phyloP scores from a whole-genome alignment of 1,140 invertebrate genomes.

The Agraylea sexmaculata region DNA sequence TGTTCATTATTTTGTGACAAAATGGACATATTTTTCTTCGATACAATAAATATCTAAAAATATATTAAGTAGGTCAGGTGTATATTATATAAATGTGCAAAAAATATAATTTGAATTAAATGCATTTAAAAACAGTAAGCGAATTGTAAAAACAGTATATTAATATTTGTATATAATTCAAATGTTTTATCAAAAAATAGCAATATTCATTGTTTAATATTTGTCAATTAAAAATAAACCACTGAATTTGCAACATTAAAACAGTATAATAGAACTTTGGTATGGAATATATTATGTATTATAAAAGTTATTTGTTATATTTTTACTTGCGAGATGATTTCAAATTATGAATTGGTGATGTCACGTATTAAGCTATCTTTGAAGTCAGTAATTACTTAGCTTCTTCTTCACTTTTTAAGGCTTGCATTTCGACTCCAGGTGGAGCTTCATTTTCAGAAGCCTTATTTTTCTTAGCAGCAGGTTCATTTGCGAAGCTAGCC shows the following conservation, averaged over 20 bases:
- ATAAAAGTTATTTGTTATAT: too few species aligned
- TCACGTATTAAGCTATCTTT: neutral
- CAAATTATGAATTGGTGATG: too few species aligned
- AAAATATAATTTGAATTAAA: too few species aligned
- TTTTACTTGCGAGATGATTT: too few species aligned
- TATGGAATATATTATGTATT: neutral
- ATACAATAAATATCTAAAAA: too few species aligned
- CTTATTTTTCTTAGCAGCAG: constrained; percentile 11
- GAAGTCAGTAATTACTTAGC: constrained; percentile 3
- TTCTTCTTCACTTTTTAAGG: constrained; percentile 10
- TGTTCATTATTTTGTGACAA: too few species aligned
- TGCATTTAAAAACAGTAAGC: too few species aligned
- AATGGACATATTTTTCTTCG: too few species aligned
- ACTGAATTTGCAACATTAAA: neutral
- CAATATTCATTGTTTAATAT: neutral
- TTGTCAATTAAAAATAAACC: neutral
- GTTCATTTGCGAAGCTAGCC: constrained; percentile 43
- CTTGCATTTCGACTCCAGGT: constrained; percentile 13
- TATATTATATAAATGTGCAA: too few species aligned
- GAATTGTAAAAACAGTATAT: too few species aligned
- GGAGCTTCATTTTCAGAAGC: constrained; percentile 8
- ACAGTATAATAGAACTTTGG: neutral
- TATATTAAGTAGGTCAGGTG: too few species aligned
- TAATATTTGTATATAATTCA: neutral
- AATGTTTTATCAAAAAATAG: neutral